A percentile compares a stretch with the other conserved stretches of the same genome.
Conservation (phyloP, 2,797 vertebrate species). For the Sebastes steindachneri region DNA sequence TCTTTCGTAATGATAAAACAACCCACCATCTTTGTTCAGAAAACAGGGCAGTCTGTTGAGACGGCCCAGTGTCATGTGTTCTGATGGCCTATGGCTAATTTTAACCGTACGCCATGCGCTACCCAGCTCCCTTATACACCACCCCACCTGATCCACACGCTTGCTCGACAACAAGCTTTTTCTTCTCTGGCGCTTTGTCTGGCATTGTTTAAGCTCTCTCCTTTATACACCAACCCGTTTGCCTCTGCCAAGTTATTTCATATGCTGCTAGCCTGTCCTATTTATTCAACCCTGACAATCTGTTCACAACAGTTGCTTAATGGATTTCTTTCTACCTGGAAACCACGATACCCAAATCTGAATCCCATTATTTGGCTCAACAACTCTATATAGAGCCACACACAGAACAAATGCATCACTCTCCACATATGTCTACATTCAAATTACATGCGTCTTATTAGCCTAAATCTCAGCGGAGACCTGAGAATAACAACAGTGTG, state of each 20-base stretch:
- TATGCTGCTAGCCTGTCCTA: constrained; percentile 58
- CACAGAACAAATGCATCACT: constrained; percentile 28
- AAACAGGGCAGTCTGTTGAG: not conserved
- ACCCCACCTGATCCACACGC: constrained; percentile 30
- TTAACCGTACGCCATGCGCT: constrained; percentile 22
- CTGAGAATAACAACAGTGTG: constrained; percentile 66
- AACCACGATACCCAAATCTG: constrained; percentile 41
- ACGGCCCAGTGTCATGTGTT: constrained; percentile 12
- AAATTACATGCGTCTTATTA: constrained; percentile 67
- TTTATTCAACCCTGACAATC: constrained; percentile 74
- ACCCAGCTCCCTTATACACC: constrained; percentile 3
- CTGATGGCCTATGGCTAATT: constrained; percentile 31
- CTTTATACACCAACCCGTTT: constrained; percentile 39
- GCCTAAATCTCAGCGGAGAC: constrained; percentile 57
- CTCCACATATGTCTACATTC: constrained; percentile 47
- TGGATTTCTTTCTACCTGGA: constrained; percentile 63
- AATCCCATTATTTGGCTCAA: constrained; percentile 49
- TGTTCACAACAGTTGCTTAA: constrained; percentile 70
- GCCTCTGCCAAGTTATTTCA: constrained; percentile 68
- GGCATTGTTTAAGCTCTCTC: constrained; percentile 56
- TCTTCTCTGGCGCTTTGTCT: constrained; percentile 55
- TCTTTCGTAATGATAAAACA: constrained; percentile 32
- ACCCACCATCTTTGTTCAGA: constrained; percentile 9
- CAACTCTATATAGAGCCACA: constrained; percentile 6
- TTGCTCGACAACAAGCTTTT: constrained; percentile 54